Percentiles rank a stretch among this genome's conserved stretches.
Conservation (phyloP, 1,140 invertebrate species). For the Hyles vespertilio region DNA sequence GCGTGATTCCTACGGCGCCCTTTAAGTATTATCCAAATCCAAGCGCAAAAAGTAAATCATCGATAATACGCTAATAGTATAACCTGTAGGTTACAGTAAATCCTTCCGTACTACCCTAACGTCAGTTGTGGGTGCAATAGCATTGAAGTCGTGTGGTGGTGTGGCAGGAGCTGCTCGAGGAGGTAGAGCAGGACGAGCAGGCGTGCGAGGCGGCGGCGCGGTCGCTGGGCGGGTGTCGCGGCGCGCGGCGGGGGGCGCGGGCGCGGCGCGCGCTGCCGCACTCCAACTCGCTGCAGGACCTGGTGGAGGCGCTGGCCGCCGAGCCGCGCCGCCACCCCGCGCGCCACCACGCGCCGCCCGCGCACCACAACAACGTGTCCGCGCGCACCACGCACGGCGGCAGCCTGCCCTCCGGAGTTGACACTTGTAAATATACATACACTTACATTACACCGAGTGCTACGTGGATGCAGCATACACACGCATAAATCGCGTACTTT, state of each 20-base stretch:
- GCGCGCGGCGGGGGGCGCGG: constrained; percentile 29
- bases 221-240: constrained; percentile 26
- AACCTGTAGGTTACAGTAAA: too few relatives aligned
- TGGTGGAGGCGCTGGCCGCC: constrained; percentile 59
- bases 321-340: constrained; percentile 42
- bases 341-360: constrained; percentile 30
- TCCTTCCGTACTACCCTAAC: too few relatives aligned
- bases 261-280: constrained; percentile 46
- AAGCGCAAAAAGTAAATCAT: too few relatives aligned
- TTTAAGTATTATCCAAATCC: too few relatives aligned
- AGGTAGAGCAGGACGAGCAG: constrained; percentile 66
- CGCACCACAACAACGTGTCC: constrained; percentile 43
- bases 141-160: too few relatives aligned
- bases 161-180: constrained; percentile 58
- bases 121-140: too few relatives aligned
- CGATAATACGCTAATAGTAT: too few relatives aligned
- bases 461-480: too few relatives aligned
- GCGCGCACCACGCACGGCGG: constrained; percentile 65
- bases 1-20: too few relatives aligned
- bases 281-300: constrained; percentile 61
- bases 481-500: too few relatives aligned
- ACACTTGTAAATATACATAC: constrained; percentile 48
- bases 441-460: too few relatives aligned
- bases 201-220: constrained; percentile 56
- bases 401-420: constrained; percentile 70